Evolutionary conservation across 2,797 vertebrate genomes (phyloP), one percentile per base, ranked within the genome.

Genomic region (Eutrigla gurnardus): DNA sequence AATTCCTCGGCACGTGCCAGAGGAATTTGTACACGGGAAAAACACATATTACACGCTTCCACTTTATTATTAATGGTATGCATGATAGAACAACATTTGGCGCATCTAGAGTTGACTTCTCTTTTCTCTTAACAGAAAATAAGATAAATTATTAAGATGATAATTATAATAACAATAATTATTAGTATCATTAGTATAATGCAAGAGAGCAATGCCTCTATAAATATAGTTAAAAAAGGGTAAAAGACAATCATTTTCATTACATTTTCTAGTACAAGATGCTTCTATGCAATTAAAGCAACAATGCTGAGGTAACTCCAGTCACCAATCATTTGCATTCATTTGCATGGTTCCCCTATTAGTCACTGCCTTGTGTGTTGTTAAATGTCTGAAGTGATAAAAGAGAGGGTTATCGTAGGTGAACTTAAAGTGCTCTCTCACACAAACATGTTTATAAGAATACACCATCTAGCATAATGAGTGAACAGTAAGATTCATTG

Each of bases 401-500:
- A 49, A 37, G 3, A 60, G 43, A 13, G 37, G 52, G 42, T 70
- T 43, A 36, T 45, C 46, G 35, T 15, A 4, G 33, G 40, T 47
- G 65, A 72, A 49, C 53, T 25, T 14, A 37, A 43, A 55, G 43
- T 39, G n/a, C 59, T 75, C 36, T 59, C 54, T 62, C 40, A 11
- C 40, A 82, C 52, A 75, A 81, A 83, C 77, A 80, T 71, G 81
- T 76, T 80, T 75, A 50, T 73, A 67, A 67, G 49, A 68, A 60
- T 37, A 72, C 68, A 67, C 43, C 14, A 50, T 63, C 57, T 36
- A 45, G 69, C 3, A 43, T 75, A 72, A 68, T 66, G 78, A 75
- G 18, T 45, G 17, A 53, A 61, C 73, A 83, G 70, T 35, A 46
- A 40, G 49, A 71, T 76, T 81, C 45, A 78, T 60, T 0, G 15